A percentile compares a stretch with the other conserved stretches of the same genome.
phyloP scores from a whole-genome alignment of 2,888 invertebrate species.

The Cryptops parisi region DNA sequence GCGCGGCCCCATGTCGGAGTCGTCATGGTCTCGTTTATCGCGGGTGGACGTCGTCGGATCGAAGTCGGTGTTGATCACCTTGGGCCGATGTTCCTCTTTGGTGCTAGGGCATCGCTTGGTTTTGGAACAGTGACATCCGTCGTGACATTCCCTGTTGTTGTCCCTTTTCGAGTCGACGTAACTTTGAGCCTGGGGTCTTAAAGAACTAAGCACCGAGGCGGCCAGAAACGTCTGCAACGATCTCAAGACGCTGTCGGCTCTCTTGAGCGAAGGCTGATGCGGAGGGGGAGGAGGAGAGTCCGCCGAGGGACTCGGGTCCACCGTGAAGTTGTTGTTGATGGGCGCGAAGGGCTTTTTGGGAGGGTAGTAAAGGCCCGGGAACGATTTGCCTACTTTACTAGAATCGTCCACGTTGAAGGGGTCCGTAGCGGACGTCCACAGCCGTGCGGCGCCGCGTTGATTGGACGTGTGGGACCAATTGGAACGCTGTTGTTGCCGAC shows the following conservation, averaged over 20 bases:
- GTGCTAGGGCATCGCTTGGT: neutral
- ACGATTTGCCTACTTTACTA: neutral
- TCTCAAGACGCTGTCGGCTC: constrained; percentile 7
- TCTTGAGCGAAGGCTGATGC: constrained; percentile 4
- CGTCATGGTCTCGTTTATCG: too few species aligned
- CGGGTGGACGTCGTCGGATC: too few species aligned
- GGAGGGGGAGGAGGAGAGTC: neutral
- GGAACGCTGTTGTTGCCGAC: neutral
- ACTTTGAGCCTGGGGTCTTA: neutral
- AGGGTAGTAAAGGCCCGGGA: neutral
- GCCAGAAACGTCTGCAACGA: constrained; percentile 12
- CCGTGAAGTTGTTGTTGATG: neutral
- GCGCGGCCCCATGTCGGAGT: too few species aligned
- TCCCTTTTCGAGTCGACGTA: neutral
- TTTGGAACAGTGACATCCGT: neutral
- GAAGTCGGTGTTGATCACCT: neutral
- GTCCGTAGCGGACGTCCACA: neutral
- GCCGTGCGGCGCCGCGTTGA: neutral
- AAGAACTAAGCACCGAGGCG: constrained; percentile 1
- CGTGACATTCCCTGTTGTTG: neutral
- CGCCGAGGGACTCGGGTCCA: neutral
- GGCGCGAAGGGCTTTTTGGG: neutral
- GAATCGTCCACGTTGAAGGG: neutral
- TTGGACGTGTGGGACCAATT: neutral
- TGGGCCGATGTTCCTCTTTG: neutral